These are phyloP conservation scores for Bombus terrestris DNA, from an alignment of 1,140 invertebrate genomes.

Conservation along the genomic window DNA sequence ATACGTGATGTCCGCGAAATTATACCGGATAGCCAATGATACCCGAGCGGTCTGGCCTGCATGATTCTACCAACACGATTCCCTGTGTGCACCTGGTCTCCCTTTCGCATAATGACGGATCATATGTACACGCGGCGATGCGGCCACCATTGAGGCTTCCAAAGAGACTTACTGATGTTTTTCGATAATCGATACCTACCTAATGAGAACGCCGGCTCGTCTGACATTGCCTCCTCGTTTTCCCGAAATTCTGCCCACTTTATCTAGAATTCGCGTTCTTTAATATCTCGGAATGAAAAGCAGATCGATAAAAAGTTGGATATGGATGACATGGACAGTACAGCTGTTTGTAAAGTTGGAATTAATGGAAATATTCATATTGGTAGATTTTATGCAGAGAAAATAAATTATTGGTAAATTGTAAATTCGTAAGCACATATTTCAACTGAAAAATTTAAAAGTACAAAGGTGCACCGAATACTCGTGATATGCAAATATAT, in stretches of 20 bases:
- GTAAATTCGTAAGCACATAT: no score
- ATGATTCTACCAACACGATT: not conserved
- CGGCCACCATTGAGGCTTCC: not conserved
- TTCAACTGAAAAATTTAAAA: no score
- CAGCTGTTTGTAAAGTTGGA: not conserved
- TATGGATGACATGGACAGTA: not conserved
- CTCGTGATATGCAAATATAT: no score
- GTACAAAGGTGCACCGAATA: no score
- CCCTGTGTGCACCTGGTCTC: not conserved
- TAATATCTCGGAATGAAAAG: not conserved
- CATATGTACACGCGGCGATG: not conserved
- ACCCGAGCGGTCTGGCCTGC: not conserved
- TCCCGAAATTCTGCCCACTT: not conserved
- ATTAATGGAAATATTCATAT: not conserved
- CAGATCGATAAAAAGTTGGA: not conserved
- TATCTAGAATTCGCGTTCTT: not conserved
- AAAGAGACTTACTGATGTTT: not conserved
- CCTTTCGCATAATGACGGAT: conserved; percentile 3
- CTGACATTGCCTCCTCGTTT: not conserved
- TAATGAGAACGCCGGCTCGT: conserved; percentile 9
- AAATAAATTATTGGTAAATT: no score
- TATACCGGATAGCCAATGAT: conserved; percentile 26
- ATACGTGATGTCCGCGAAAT: conserved; percentile 25
- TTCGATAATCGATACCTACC: conserved; percentile 19
- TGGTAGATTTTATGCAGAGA: no score